Base-by-base conservation (phyloP, 2,797 vertebrate species). In the Gastrophryne carolinensis region DNA sequence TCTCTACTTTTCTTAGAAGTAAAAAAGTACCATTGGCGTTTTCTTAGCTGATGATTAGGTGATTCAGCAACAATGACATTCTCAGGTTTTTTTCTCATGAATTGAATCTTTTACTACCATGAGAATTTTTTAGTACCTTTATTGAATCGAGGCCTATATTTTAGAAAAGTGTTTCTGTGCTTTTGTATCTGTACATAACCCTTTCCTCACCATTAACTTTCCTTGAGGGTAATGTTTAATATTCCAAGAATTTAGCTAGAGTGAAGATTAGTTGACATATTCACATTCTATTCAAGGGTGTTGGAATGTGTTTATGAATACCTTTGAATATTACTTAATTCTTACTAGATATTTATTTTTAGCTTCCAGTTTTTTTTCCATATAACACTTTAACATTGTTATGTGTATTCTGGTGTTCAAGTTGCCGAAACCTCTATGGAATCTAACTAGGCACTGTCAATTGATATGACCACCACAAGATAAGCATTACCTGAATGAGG, bases 401-500 rank as follows among this genome's bases (percentile, higher is more conserved):
- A 56, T 56, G n/a, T 49, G 53, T 56, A 29, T 17, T 17, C 15
- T 15, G 2, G 30, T 30, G 15, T 3, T 41, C 13, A 15, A 41
- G 39, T 56, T n/a, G 17, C 15, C 24, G 30, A 3, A 3, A 17
- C 27, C 44, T 5, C 37, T n/a, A 8, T 44, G 39, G 61, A 64
- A 64, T 64, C 23, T 64, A 47, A 17, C 39, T 64, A 47, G 61
- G 26, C 41, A 26, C 35, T 64, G 61, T 64, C 39, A 47, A 12
- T 47, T 64, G 37, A 30, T 64, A 39, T 47, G 30, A 19, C 34
- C 19, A 24, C 60, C 39, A 64, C 61, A 64, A 30, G 15, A 30
- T 30, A 64, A 29, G 37, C 39, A 47, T n/a, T 63, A 44, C 11
- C 13, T 15, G 8, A 64, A 44, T 29, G 39, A 47, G 61, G 34